These are phyloP conservation scores for Ochropleura plecta DNA, from an alignment of 2,888 invertebrate genomes.

Conservation along the genomic window DNA sequence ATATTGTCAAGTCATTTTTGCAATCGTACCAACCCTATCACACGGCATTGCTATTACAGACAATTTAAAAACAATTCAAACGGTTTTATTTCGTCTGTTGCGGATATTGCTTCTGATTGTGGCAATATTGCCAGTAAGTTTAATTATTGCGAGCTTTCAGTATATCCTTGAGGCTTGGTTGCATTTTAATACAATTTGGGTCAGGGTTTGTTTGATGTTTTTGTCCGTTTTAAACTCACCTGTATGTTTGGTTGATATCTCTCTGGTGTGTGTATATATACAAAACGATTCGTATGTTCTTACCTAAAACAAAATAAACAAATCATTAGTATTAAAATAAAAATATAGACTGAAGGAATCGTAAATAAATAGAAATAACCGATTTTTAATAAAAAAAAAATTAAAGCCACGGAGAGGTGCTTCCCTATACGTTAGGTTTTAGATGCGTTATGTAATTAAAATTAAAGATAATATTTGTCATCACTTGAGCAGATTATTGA, in stretches of 20 bases:
- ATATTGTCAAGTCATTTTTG: no score
- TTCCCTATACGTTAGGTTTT: no score
- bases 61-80: slow-evolving; percentile 54
- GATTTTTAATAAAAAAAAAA: background rate
- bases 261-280: background rate
- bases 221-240: slow-evolving; percentile 4
- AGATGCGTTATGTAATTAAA: no score
- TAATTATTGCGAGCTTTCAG: slow-evolving; percentile 5
- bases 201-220: background rate
- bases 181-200: background rate
- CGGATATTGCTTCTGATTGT: slow-evolving; percentile 42
- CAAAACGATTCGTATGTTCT: background rate
- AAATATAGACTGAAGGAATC: background rate
- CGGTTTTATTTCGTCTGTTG: slow-evolving; percentile 25
- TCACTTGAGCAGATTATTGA: no score
- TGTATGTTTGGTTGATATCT: background rate
- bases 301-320: slow-evolving; percentile 38
- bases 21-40: slow-evolving; percentile 22
- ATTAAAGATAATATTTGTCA: no score
- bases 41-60: slow-evolving; percentile 14
- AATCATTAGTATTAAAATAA: background rate
- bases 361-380: background rate
- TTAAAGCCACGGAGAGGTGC: no score
- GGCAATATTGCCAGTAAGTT: slow-evolving; percentile 27
- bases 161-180: background rate